Evolutionary conservation across 2,797 vertebrate genomes (phyloP).

Genomic region (Gymnocypris eckloni): DNA sequence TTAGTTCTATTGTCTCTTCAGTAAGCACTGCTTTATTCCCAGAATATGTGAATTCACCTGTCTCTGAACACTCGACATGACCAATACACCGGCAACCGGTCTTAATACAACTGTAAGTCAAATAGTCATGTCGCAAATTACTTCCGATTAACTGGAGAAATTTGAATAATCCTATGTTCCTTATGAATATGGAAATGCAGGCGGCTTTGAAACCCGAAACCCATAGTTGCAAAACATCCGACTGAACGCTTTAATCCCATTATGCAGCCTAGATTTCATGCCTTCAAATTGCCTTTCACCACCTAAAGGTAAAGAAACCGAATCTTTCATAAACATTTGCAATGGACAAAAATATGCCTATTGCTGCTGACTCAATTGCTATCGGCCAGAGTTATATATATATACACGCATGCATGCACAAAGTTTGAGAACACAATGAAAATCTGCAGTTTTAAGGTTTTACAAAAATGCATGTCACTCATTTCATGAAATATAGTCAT

Average conservation of each 20-base stretch:
- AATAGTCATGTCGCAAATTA: conserved; percentile 41
- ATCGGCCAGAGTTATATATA: not conserved
- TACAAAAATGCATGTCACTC: not conserved
- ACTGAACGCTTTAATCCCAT: conserved; percentile 69
- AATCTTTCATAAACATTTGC: conserved; percentile 33
- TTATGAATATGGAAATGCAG: conserved; percentile 56
- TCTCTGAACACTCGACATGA: not conserved
- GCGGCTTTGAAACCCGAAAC: conserved; percentile 54
- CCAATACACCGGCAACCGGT: not conserved
- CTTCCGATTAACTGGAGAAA: conserved; percentile 24
- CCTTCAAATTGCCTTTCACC: conserved; percentile 68
- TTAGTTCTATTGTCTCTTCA: not conserved
- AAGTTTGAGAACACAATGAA: not conserved
- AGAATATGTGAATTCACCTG: not conserved
- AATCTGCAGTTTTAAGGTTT: not conserved
- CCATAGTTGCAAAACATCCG: conserved; percentile 62
- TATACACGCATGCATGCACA: not conserved
- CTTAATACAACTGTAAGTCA: conserved; percentile 20
- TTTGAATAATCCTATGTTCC: conserved; percentile 51
- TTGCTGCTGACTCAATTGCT: not conserved
- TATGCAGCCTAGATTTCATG: conserved; percentile 72
- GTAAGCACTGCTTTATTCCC: not conserved
- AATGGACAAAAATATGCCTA: not conserved
- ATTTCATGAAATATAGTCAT: not conserved
- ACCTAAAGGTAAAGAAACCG: conserved; percentile 59